A percentile compares a stretch with the other conserved stretches of the same genome.
These are phyloP conservation scores for Diaperis boleti DNA, from an alignment of 2,888 invertebrate species.

Conservation along the genomic window DNA sequence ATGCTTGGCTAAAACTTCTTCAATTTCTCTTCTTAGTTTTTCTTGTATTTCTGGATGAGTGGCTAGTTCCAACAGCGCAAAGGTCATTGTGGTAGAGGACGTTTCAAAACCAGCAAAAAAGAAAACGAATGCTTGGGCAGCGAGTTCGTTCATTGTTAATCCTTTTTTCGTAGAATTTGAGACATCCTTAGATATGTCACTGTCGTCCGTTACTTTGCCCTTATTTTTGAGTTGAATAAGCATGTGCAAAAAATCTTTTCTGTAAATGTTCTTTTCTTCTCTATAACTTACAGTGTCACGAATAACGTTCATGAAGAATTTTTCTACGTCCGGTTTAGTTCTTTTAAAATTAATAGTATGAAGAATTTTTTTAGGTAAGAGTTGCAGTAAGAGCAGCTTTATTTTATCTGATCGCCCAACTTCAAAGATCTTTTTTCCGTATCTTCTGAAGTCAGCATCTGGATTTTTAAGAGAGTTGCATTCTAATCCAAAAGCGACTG, in stretches of 20 bases:
- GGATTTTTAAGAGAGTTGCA: slow-evolving; percentile 69
- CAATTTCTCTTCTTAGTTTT: slow-evolving; percentile 49
- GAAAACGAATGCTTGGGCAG: slow-evolving; percentile 48
- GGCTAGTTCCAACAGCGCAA: slow-evolving; percentile 51
- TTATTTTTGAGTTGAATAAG: slow-evolving; percentile 65
- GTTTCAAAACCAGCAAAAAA: slow-evolving; percentile 54
- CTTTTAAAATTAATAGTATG: slow-evolving; percentile 20
- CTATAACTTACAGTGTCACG: slow-evolving; percentile 65
- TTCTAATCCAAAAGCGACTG: slow-evolving; percentile 71
- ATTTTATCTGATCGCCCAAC: too few relatives aligned
- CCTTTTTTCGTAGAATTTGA: slow-evolving; percentile 15
- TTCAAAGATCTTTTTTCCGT: slow-evolving; percentile 48
- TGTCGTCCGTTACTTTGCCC: slow-evolving; percentile 26
- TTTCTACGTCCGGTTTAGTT: slow-evolving; percentile 35
- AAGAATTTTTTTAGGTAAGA: neutral
- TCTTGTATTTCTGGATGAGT: slow-evolving; percentile 49
- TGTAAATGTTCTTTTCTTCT: slow-evolving; percentile 63
- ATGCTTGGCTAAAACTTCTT: slow-evolving; percentile 44
- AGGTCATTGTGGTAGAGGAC: slow-evolving; percentile 51
- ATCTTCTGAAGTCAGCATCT: slow-evolving; percentile 65
- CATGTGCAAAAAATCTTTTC: slow-evolving; percentile 70
- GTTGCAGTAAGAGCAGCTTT: neutral
- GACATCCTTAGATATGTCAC: slow-evolving; percentile 27
- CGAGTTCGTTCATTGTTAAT: slow-evolving; percentile 41
- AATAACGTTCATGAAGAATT: slow-evolving; percentile 54